These are phyloP conservation scores for Bombus superbus DNA, from an alignment of 1,140 invertebrate species.

Conservation along the genomic window DNA sequence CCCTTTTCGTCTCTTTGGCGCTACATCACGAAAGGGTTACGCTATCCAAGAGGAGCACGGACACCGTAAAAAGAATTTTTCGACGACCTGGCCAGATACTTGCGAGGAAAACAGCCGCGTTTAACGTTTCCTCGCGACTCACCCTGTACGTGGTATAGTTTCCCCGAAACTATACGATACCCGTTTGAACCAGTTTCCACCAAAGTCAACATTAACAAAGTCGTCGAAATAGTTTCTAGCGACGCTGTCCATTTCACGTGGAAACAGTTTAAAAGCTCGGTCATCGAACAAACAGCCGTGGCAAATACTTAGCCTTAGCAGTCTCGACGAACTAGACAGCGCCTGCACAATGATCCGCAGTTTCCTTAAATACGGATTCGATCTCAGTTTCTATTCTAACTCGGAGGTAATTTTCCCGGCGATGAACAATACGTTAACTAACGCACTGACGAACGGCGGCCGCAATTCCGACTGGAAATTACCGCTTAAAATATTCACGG, in stretches of 20 bases:
- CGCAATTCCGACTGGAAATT: conserved; percentile 32
- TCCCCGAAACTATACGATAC: no score
- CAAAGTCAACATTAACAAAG: not conserved
- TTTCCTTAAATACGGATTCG: not conserved
- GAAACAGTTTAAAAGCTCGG: not conserved
- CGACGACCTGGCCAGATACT: no score
- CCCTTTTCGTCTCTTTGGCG: no score
- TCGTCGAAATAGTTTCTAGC: not conserved
- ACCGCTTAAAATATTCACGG: conserved; percentile 36
- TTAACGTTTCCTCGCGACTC: no score
- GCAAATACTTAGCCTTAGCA: not conserved
- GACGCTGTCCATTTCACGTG: not conserved
- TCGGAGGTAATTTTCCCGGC: not conserved
- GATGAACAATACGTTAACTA: conserved; percentile 26
- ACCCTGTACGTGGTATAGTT: no score
- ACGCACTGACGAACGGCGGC: conserved; percentile 2
- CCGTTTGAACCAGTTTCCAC: not conserved
- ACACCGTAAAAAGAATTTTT: no score
- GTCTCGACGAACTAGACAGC: not conserved
- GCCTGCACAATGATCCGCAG: not conserved
- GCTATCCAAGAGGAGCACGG: no score
- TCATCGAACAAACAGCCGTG: not conserved
- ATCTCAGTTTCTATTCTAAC: conserved; percentile 6
- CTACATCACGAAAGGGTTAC: no score
- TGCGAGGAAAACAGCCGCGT: no score